Conservation (phyloP, 1,140 invertebrate species). For the Hyposmocoma kahamanoa region DNA sequence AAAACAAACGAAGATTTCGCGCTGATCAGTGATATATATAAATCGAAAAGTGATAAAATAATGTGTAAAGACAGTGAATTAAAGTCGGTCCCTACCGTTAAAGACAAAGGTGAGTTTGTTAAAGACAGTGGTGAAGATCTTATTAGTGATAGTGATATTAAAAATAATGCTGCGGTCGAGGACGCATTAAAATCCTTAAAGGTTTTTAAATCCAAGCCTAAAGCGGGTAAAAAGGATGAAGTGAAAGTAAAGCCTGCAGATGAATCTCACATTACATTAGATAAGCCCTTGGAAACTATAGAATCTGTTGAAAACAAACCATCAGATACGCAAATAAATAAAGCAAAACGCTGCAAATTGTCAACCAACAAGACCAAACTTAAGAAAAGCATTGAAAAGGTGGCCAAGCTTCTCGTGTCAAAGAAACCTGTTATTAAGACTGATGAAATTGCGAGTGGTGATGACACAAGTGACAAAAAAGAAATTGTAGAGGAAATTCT, state of each 20-base stretch:
- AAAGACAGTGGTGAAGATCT: background rate
- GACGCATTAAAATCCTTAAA: background rate
- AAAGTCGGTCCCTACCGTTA: background rate
- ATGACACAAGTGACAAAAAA: background rate
- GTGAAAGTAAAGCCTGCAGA: background rate
- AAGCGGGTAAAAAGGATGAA: background rate
- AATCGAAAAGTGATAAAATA: background rate
- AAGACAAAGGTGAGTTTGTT: background rate
- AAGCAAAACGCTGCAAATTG: background rate
- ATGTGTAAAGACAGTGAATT: background rate
- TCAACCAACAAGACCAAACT: background rate
- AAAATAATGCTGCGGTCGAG: background rate
- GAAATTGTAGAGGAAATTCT: background rate
- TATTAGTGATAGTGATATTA: background rate
- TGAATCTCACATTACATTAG: constrained; percentile 3
- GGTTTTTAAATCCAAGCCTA: background rate
- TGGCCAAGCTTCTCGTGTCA: background rate
- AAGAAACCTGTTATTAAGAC: background rate
- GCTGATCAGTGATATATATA: background rate
- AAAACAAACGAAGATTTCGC: constrained; percentile 15
- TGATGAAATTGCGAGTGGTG: background rate
- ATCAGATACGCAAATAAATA: background rate
- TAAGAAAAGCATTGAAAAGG: background rate
- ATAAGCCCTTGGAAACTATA: background rate
- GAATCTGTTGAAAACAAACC: background rate